Base-by-base conservation (phyloP, 2,888 invertebrate species). In the Charanyca ferruginea region DNA sequence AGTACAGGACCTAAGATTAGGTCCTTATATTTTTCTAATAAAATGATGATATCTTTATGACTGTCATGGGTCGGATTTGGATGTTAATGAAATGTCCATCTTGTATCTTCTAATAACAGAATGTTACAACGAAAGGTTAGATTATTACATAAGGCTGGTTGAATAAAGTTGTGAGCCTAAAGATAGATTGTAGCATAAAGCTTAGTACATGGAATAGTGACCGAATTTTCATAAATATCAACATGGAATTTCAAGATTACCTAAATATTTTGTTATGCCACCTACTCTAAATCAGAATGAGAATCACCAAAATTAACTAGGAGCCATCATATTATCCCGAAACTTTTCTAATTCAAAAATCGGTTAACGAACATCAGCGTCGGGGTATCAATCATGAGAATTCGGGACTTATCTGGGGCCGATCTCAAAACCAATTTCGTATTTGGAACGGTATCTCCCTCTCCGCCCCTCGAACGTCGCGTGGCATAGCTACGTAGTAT, bases 401-500 rank as follows among this genome's bases (percentile, higher is more conserved):
- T 64, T 72, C 45, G 28, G 74, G 18, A 32, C 54, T 58, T 77
- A 73, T 73, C 73, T 20, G 58, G 28, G 77, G 32, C 45, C 73
- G 73, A 73, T 73, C 77, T 20, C 78, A 66, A 77, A 78, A 74
- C 57, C 78, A 78, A 73, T 74, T 74, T 74, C 53, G 73, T 73
- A 73, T 74, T 73, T 73, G 66, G 77, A 69, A 49, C 73, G 66
- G 25, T 11, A n/a, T 47, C 32, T 54, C 75, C 73, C 76, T 81
- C 42, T 49, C 28, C 52, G 61, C 70, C 67, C 77, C 83, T 74
- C 85, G 83, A 80, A 73, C 80, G 73, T 53, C 63, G 66, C 74
- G 80, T 75, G 64, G 66, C 76, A 78, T 77, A 83, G 57, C 65
- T 84, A 84, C 73, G 73, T 80, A 79, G 79, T 82, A 83, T 81